Conservation (phyloP, 2,888 invertebrate genomes). For the Leptinotarsa rubiginosa region DNA sequence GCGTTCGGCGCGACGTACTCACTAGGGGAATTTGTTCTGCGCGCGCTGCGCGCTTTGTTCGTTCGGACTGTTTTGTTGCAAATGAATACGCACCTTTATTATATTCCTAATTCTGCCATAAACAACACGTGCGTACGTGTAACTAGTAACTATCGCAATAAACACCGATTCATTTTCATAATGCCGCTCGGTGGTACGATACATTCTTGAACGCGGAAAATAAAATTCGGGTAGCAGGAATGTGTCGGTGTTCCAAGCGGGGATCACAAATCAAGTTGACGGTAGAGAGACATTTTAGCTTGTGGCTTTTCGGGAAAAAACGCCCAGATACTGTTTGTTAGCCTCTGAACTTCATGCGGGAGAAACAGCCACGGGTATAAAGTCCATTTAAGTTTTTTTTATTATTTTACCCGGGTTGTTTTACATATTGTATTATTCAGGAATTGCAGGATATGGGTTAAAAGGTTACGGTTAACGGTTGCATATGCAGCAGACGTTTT, state of each 20-base stretch:
- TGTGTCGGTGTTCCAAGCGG: slow-evolving; percentile 3
- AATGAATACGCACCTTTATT: no score
- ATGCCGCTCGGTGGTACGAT: not conserved
- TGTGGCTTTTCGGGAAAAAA: slow-evolving; percentile 2
- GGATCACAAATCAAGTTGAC: slow-evolving; percentile 12
- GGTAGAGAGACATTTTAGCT: slow-evolving; percentile 6
- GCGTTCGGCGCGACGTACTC: no score
- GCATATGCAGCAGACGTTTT: not conserved
- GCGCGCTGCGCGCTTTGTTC: no score
- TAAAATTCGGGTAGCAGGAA: slow-evolving; percentile 5
- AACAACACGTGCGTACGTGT: not conserved
- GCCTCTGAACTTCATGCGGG: slow-evolving; percentile 2
- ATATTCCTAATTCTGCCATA: no score
- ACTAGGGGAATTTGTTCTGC: no score
- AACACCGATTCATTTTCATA: not conserved
- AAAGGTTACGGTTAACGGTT: slow-evolving; percentile 4
- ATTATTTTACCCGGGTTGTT: slow-evolving; percentile 32
- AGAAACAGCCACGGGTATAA: slow-evolving; percentile 20
- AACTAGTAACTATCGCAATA: slow-evolving; percentile 5
- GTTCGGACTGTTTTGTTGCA: no score
- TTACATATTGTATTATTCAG: slow-evolving; percentile 37
- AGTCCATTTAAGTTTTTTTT: slow-evolving; percentile 32
- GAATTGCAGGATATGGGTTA: slow-evolving; percentile 15
- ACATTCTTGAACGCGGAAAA: slow-evolving; percentile 8
- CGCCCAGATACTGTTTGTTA: slow-evolving; percentile 16